Base-by-base conservation (phyloP, 2,113 vertebrate genomes). In the Xyrauchen texanus region DNA sequence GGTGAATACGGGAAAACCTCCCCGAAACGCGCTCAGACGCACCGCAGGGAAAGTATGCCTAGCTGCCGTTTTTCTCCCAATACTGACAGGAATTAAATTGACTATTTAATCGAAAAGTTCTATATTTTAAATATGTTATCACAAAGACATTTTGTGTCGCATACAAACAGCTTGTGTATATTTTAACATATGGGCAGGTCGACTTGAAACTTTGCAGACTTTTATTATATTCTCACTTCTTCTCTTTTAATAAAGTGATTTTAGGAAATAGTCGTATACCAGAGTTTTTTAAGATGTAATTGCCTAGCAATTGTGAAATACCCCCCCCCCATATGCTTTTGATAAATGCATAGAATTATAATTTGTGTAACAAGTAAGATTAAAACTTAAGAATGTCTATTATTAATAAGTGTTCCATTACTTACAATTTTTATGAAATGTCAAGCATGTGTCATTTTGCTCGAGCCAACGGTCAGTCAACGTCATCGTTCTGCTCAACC, bases 401-500 rank as follows among this genome's bases (percentile, higher is more conserved):
- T n/a, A n/a, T n/a, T n/a, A n/a, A n/a, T n/a, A n/a, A n/a, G n/a
- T n/a, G n/a, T n/a, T n/a, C n/a, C n/a, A n/a, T n/a, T n/a, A n/a
- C n/a, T n/a, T n/a, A n/a, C n/a, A n/a, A n/a, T 34, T 34, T 3
- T 12, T 8, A n/a, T 9, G 11, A 63, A 74, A 74, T 51, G 71
- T 42, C 15, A 74, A 49, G 71, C 58, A 74, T 63, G 58, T 63
- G 71, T 74, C 71, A 21, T 49, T 21, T 42, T 52, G 7, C 72
- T 52, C 42, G 55, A 3, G 55, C 44, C n/a, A 45, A 15, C 3
- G 4, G 21, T 53, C 9, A n/a, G 11, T 10, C 34, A 15, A 8
- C 4, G 7, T 7, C 4, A 53, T 34, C 21, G 21, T 34, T 34
- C 21, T 34, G 3, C 21, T 34, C 21, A 34, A 34, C 21, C 21